Evolutionary conservation across 2,888 invertebrate species (phyloP).

Genomic region (Scrobipalpa atriplicella): DNA sequence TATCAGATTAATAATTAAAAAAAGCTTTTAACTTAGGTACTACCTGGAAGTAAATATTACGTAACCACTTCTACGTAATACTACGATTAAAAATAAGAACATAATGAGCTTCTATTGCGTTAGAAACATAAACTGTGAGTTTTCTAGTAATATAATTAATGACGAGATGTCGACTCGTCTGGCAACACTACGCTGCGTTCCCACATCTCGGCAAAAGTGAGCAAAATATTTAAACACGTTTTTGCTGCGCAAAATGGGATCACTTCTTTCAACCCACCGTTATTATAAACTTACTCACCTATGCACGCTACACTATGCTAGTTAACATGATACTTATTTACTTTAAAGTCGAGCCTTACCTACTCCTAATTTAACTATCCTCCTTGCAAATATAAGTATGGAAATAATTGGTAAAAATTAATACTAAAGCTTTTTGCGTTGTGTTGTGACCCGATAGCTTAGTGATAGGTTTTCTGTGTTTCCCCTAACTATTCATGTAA

Average conservation of each 20-base stretch:
- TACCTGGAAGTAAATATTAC: not conserved
- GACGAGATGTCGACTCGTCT: not conserved
- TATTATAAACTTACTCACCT: constrained; percentile 23
- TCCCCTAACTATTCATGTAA: no score
- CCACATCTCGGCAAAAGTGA: constrained; percentile 36
- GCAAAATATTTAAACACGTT: constrained; percentile 34
- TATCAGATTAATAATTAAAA: no score
- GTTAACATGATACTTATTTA: not conserved
- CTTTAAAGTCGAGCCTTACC: not conserved
- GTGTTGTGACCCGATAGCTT: no score
- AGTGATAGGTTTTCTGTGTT: no score
- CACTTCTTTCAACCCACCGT: constrained; percentile 28
- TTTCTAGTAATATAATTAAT: constrained; percentile 2
- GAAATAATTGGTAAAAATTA: no score
- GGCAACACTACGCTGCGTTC: constrained; percentile 45
- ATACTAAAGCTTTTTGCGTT: no score
- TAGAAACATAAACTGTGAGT: not conserved
- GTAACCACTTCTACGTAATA: constrained; percentile 1
- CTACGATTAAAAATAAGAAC: constrained; percentile 7
- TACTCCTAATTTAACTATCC: not conserved
- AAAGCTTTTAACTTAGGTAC: not conserved
- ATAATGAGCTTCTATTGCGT: not conserved
- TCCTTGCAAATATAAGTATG: no score
- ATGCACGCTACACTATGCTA: constrained; percentile 24
- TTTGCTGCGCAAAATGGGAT: constrained; percentile 31